Conservation (phyloP, 2,888 invertebrate genomes). For the Eucriotettix oculatus region DNA sequence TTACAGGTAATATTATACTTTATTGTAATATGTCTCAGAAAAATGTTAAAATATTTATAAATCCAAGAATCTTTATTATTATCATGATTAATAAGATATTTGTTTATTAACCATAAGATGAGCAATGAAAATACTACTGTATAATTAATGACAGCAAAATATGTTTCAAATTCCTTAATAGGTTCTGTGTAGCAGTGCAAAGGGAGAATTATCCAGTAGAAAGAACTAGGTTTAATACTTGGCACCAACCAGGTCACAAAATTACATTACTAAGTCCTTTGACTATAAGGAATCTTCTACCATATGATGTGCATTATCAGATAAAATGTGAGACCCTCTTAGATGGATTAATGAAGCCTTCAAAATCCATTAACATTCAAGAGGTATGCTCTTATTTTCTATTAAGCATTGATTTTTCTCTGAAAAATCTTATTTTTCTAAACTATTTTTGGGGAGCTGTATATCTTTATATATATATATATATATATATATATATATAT, state of each 20-base stretch:
- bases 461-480: too few relatives aligned
- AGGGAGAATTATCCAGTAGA: constrained; percentile 68
- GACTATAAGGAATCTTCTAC: constrained; percentile 72
- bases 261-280: constrained; percentile 73
- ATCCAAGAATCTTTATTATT: too few relatives aligned
- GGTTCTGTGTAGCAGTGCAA: constrained; percentile 64
- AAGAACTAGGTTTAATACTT: constrained; percentile 20
- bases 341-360: background rate
- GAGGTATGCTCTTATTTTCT: background rate
- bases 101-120: too few relatives aligned
- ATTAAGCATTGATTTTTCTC: background rate
- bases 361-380: background rate
- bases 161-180: constrained; percentile 16
- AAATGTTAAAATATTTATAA: too few relatives aligned
- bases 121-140: too few relatives aligned
- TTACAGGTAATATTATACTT: constrained; percentile 25
- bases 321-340: background rate
- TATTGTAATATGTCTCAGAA: too few relatives aligned
- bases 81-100: too few relatives aligned
- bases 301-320: constrained; percentile 52
- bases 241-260: constrained; percentile 64
- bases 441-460: too few relatives aligned
- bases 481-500: too few relatives aligned
- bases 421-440: too few relatives aligned
- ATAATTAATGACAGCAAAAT: too few relatives aligned